phyloP scores from a whole-genome alignment of 2,113 vertebrate species.

The Peromyscus leucopus region DNA sequence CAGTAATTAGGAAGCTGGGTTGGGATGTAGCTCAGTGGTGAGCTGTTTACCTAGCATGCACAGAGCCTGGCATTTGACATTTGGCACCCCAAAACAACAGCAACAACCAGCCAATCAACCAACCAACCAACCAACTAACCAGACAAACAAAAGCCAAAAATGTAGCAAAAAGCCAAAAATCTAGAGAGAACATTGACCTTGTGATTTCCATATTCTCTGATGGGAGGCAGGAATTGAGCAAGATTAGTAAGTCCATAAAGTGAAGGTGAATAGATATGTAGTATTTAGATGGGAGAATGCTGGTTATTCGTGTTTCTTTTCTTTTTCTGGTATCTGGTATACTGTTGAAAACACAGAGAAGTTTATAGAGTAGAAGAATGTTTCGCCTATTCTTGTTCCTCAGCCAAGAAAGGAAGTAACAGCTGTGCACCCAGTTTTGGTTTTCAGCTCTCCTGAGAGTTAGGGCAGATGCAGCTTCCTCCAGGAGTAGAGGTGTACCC shows the following conservation, averaged over 20 bases:
- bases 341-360: not conserved
- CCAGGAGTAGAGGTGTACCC: not conserved
- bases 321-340: not conserved
- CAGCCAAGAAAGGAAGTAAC: not conserved
- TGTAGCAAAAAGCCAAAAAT: not conserved
- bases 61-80: not conserved
- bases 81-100: not conserved
- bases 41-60: not conserved
- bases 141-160: not conserved
- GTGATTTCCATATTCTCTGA: not conserved
- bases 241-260: no score
- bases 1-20: not conserved
- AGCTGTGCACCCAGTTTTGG: not conserved
- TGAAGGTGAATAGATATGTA: not conserved
- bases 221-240: not conserved
- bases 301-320: not conserved
- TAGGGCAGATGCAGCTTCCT: not conserved
- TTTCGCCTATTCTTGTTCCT: not conserved
- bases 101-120: not conserved
- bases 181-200: not conserved
- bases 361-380: not conserved
- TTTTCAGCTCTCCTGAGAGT: not conserved
- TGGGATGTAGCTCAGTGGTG: not conserved
- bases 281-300: not conserved
- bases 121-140: not conserved